Base-by-base conservation (phyloP, 2,797 vertebrate species). In the Hozukius guyotensis region DNA sequence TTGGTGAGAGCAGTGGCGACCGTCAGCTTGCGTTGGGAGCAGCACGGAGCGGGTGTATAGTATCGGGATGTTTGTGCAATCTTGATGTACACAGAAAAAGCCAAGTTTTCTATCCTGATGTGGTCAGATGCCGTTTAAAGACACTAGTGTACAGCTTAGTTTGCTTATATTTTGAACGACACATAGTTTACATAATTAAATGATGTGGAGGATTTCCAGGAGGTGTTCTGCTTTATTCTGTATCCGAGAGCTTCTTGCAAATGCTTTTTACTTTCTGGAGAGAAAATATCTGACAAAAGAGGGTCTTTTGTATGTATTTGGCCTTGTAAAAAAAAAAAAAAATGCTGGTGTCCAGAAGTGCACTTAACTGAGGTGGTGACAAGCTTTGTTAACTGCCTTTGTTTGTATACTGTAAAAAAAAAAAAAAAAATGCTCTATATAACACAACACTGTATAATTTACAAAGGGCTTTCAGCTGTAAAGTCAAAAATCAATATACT, bases 91-190 rank as follows among this genome's bases (percentile, higher is more conserved):
- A 85, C 80, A 85, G 72, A 87, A 63, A 80, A 80, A 88, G 55
- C 53, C 79, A 80, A 14, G 72, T 90, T 91, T 84, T 89, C 68
- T 85, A 64, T 82, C 80, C 42, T 8, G 46, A 80, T 84, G 78
- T 88, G 81, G 67, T 87, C 67, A 34, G 67, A 86, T 71, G 82
- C 84, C 78, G 46, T 87, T 68, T 8, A 46, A 81, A 90, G 87
- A 95, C 94, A 93, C 93, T 95, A 94, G 92, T 94, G 94, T 95
- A 94, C 92, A 95, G 94, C 89, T 88, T 82, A 75, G 87, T 87
- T 79, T 73, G 75, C 90, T 83, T 84, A 24, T 87, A 75, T 86
- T 88, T 87, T 88, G 62, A 81, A 82, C 61, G 57, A 66, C 52
- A 79, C 52, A 56, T 87, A 84, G 90, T 94, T 94, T 93, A 87